Evolutionary conservation across 2,113 vertebrate species (phyloP), one percentile per base, ranked within the genome.

Genomic region (Eurystomus gularis): DNA sequence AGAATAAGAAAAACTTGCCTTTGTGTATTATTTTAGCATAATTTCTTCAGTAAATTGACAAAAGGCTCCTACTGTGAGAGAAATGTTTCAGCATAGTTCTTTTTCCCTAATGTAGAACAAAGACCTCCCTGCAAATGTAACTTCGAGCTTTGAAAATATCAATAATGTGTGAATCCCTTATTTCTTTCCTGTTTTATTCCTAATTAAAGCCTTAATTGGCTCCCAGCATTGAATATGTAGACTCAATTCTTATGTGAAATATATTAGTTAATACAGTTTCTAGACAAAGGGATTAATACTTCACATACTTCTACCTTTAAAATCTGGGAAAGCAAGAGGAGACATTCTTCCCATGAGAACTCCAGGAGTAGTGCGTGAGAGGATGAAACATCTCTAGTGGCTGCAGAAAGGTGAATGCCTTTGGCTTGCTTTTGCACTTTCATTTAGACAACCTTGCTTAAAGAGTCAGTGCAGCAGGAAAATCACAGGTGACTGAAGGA

Each of bases 21-120:
- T 92, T 94, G 35, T 95, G 37, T 88, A 91, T 46, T 81, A 93
- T 92, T 92, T 88, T 90, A 76, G 61, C 90, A 92, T 96, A 94
- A 96, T 92, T 96, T 96, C 69, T 86, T 82, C 57, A 93, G 54
- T 61, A 95, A 92, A 96, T 78, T 88, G 61, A 93, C 86, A 93
- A 90, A 96, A 96, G 73, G 13, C 81, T 84, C 95, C 83, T 76
- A 82, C 90, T 90, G 94, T 82, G 94, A 95, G 39, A 86, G 76
- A 91, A 94, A 88, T 92, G 77, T 95, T 95, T 94, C 71, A 86
- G 35, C 77, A 55, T 71, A 73, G 68, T 84, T 83, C 80, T 78
- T 88, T 60, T 88, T n/a, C 80, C 88, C 46, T 84, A 46, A 90
- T 54, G 52, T 49, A 82, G 86, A 94, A 90, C 69, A 93, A 95